Conservation (phyloP, 2,797 vertebrate species). For the Dendrocincla tyrannina region DNA sequence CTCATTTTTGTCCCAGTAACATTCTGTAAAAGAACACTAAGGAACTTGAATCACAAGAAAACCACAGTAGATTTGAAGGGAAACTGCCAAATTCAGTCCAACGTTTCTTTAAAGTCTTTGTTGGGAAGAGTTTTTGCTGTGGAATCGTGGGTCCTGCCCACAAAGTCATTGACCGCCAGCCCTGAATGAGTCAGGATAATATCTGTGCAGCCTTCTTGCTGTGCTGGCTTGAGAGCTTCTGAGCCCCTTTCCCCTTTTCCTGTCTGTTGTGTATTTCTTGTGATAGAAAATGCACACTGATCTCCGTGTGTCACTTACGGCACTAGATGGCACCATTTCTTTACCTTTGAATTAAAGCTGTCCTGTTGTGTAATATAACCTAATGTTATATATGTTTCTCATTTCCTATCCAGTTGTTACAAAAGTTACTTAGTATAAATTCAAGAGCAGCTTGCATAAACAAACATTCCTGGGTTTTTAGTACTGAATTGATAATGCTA, state of each 20-base stretch:
- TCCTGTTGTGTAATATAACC: neutral
- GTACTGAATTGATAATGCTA: neutral
- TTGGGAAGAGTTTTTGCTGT: neutral
- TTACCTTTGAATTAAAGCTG: neutral
- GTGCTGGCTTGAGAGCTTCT: neutral
- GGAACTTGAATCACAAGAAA: neutral
- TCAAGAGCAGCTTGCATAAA: neutral
- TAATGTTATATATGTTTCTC: neutral
- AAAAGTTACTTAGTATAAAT: neutral
- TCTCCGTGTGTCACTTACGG: neutral
- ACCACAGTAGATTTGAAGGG: neutral
- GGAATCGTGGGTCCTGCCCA: neutral
- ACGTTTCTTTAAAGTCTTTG: neutral
- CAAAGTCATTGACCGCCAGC: neutral
- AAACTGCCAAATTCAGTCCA: neutral
- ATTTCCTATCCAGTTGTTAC: neutral
- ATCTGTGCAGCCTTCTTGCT: neutral
- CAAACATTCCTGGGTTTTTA: neutral
- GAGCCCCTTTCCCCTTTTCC: neutral
- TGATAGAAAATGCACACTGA: neutral
- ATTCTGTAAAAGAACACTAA: neutral
- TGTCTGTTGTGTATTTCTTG: neutral
- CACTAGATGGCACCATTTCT: conserved; percentile 51
- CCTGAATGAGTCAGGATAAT: accelerated
- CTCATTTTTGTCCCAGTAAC: neutral